Evolutionary conservation across 2,888 invertebrate species (phyloP).

Genomic region (Iphiclides podalirius): DNA sequence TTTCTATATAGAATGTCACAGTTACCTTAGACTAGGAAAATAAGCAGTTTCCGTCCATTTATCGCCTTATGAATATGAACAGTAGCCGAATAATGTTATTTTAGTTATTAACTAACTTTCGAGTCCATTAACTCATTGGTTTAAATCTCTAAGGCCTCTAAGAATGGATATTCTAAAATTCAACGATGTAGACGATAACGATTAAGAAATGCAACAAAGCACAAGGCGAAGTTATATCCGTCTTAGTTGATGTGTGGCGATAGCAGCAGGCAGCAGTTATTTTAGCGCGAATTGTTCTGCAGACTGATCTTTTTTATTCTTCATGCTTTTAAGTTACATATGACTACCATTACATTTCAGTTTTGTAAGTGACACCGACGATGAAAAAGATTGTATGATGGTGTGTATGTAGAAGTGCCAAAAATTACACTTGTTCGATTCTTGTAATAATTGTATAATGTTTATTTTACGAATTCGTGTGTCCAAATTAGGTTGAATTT

Average conservation of each 20-base stretch:
- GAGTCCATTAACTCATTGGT: neutral
- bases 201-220: no score
- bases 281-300: slow-evolving; percentile 4
- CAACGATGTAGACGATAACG: no score
- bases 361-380: neutral
- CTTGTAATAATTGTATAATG: neutral
- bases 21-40: neutral
- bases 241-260: no score
- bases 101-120: neutral
- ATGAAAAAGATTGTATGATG: neutral
- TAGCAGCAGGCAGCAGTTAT: neutral
- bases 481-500: neutral
- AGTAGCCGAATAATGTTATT: neutral
- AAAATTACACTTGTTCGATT: neutral
- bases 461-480: slow-evolving; percentile 2
- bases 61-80: neutral
- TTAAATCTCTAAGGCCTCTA: no score
- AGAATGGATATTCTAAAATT: no score
- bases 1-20: slow-evolving; percentile 1
- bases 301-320: slow-evolving; percentile 12
- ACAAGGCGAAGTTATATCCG: no score
- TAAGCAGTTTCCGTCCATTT: slow-evolving; percentile 12
- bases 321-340: slow-evolving; percentile 1
- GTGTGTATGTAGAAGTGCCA: neutral
- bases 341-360: neutral